Percentiles rank a stretch among this genome's conserved stretches.
Conservation (phyloP, 2,888 invertebrate species). For the Sclerodermus sp. region DNA sequence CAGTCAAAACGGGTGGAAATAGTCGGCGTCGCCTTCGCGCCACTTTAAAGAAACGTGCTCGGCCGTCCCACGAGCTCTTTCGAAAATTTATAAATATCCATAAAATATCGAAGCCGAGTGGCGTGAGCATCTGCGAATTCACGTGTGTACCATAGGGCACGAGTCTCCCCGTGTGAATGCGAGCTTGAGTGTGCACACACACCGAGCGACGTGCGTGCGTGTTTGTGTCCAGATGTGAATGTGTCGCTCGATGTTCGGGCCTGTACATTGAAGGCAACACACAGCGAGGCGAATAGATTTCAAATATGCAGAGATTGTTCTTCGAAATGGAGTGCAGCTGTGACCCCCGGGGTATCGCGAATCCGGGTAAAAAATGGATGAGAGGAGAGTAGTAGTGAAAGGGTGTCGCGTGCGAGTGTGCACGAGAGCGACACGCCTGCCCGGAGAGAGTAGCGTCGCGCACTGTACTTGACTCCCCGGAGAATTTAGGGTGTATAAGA, state of each 20-base stretch:
- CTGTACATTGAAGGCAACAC: slow-evolving; percentile 1
- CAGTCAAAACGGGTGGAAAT: slow-evolving; percentile 44
- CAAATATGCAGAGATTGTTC: slow-evolving; percentile 53
- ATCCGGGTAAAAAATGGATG: slow-evolving; percentile 36
- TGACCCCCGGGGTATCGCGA: slow-evolving; percentile 39
- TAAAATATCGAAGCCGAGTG: slow-evolving; percentile 36
- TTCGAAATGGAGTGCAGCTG: slow-evolving; percentile 47
- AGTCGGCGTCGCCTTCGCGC: slow-evolving; percentile 28
- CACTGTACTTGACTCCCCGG: slow-evolving; percentile 18
- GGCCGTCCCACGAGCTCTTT: slow-evolving; percentile 28
- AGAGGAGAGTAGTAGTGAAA: slow-evolving; percentile 17
- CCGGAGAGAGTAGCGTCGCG: slow-evolving; percentile 3
- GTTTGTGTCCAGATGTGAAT: slow-evolving; percentile 1
- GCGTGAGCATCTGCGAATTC: slow-evolving; percentile 16
- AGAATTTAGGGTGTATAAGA: slow-evolving; percentile 17
- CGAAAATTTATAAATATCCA: slow-evolving; percentile 47
- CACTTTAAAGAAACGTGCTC: slow-evolving; percentile 22
- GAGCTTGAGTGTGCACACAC: not conserved
- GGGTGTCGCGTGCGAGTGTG: too few species aligned
- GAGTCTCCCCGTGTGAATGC: too few species aligned
- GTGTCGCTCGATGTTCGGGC: not conserved
- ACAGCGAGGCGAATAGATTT: slow-evolving; percentile 40
- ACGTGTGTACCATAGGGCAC: not conserved
- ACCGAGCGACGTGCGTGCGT: not conserved
- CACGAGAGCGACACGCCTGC: too few species aligned